Conservation (phyloP, 1,140 invertebrate genomes). For the Probaryconus sp. region DNA sequence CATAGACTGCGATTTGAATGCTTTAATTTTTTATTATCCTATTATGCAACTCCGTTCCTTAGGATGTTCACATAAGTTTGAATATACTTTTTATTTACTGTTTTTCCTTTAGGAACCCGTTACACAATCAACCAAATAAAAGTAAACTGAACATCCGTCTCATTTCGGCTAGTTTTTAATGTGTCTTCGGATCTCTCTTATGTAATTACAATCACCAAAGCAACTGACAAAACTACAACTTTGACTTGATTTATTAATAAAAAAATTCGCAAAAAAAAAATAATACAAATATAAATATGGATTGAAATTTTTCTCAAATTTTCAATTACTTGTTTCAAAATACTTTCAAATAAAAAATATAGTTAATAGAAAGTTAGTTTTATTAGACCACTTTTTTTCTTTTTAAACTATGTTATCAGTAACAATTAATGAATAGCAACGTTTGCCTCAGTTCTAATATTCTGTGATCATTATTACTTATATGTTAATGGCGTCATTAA, state of each 20-base stretch:
- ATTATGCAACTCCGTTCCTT: conserved; percentile 41
- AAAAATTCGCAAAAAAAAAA: no score
- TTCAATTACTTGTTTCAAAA: no score
- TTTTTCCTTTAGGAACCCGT: conserved; percentile 45
- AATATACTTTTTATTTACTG: conserved; percentile 39
- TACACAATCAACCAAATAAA: conserved; percentile 44
- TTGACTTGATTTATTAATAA: no score
- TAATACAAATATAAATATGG: no score
- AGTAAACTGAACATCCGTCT: conserved; percentile 37
- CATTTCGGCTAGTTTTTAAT: conserved; percentile 35
- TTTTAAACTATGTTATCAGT: no score
- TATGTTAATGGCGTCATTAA: conserved; percentile 54
- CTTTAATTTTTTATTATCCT: conserved; percentile 31
- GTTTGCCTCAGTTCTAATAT: conserved; percentile 33
- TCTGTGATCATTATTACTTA: conserved; percentile 42
- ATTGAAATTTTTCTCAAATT: no score
- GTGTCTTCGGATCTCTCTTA: conserved; percentile 7
- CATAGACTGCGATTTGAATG: conserved; percentile 31
- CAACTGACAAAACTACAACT: conserved; percentile 14
- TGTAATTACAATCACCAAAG: conserved; percentile 20
- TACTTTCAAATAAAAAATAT: no score
- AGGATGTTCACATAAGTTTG: conserved; percentile 37
- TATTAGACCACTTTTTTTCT: no score
- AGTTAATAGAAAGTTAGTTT: no score
- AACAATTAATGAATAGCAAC: no score